Base-by-base conservation (phyloP, 2,888 invertebrate genomes). In the Hipparchia sbordonii region DNA sequence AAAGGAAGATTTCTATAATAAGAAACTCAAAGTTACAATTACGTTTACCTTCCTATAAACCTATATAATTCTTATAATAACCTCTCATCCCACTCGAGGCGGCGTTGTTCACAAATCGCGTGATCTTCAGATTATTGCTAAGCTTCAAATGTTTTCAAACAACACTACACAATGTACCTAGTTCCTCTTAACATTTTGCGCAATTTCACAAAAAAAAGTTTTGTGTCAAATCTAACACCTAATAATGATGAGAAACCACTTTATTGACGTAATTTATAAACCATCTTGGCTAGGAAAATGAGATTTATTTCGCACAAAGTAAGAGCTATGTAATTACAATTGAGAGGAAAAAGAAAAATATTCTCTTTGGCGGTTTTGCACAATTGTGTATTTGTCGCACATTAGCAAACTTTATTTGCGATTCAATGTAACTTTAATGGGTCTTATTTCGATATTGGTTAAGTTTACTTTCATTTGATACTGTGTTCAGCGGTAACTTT, bases 221-320 rank as follows among this genome's bases (percentile, higher is more conserved):
- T 81, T 82, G 82, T 82, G 83, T 82, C 78, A 83, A 82, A 85
- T 80, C 76, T 86, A 81, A 86, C 87, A 74, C 87, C 84, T 81
- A 65, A 62, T 56, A 39, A 77, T 76, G 60, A 75, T 63, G 46
- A 46, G 48, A 52, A 33, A 56, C 67, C 51, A 66, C 46, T 70
- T 61, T 39, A 63, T 48, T 51, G 0, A 7, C 5, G 13, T 9
- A 48, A 51, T 46, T 51, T 0, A 7, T 39, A n/a, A 45, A 7
- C 12, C 12, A 56, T 63, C 23, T 48, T 4, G 51, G 1, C 48
- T 54, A n/a, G 5, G 45, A 76, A 79, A 79, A 74, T 74, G 67
- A 45, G 71, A 63, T 54, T 68, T 76, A 74, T 9, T 13, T 0
- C 51, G 0, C 7, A 74, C 70, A 3, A 0, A 13, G 13, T 75